These are phyloP conservation scores for Bibio marci DNA, from an alignment of 2,888 invertebrate species.

Conservation along the genomic window DNA sequence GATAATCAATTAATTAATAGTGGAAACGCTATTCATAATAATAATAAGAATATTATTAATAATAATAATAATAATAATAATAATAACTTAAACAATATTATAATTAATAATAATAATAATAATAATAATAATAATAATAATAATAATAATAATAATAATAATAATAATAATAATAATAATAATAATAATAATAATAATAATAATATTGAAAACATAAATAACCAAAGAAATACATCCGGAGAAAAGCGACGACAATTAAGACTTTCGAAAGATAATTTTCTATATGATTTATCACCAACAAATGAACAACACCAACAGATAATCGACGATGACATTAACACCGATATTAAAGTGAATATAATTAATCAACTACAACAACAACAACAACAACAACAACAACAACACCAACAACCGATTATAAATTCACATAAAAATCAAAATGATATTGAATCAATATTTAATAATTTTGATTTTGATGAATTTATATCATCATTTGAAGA, in stretches of 20 bases:
- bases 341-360: conserved; percentile 20
- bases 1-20: too few species aligned
- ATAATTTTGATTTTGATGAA: conserved; percentile 45
- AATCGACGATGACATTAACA: conserved; percentile 15
- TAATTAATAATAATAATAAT: conserved; percentile 1
- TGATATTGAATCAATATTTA: conserved; percentile 36
- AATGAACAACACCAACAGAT: neutral
- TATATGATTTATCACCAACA: conserved; percentile 25
- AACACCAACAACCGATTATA: conserved; percentile 18
- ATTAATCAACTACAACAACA: conserved; percentile 12
- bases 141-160: neutral
- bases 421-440: conserved; percentile 13
- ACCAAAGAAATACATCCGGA: neutral
- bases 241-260: conserved; percentile 23
- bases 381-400: conserved; percentile 9
- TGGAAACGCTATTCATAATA: conserved; percentile 18
- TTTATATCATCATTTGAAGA: conserved; percentile 51
- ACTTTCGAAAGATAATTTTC: conserved; percentile 27
- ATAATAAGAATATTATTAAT: neutral
- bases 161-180: conserved; percentile 9
- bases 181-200: conserved; percentile 17
- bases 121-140: neutral
- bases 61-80: neutral
- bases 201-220: conserved; percentile 12
- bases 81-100: neutral